phyloP scores from a whole-genome alignment of 2,888 invertebrate genomes.

The Leuctra nigra region DNA sequence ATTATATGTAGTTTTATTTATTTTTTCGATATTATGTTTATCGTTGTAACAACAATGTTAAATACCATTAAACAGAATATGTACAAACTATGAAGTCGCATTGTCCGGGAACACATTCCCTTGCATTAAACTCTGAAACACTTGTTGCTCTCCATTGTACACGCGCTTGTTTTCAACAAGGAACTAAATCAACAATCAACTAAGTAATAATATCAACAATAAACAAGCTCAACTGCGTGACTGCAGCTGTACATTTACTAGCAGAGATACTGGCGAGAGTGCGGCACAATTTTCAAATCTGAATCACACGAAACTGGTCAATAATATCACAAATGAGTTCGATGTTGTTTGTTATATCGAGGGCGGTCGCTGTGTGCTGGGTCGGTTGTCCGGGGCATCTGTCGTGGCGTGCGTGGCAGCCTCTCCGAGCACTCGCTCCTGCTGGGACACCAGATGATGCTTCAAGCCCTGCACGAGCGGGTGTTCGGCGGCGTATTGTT shows the following conservation, averaged over 20 bases:
- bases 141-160: not conserved
- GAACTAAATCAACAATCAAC: not conserved
- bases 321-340: not conserved
- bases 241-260: no score
- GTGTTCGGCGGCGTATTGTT: slow-evolving; percentile 34
- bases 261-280: no score
- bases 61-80: not conserved
- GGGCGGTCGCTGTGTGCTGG: slow-evolving; percentile 19
- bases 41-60: not conserved
- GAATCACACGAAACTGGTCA: not conserved
- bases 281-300: no score
- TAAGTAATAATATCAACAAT: slow-evolving; percentile 1
- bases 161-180: slow-evolving; percentile 3
- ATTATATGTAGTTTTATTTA: slow-evolving; percentile 3
- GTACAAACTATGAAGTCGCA: not conserved
- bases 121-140: not conserved
- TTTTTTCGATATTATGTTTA: slow-evolving; percentile 6
- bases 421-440: slow-evolving; percentile 20
- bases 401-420: slow-evolving; percentile 14
- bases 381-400: slow-evolving; percentile 11
- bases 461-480: slow-evolving; percentile 34
- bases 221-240: no score
- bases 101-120: no score
- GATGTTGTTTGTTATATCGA: slow-evolving; percentile 4
- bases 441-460: slow-evolving; percentile 30